Base-by-base conservation (phyloP, 2,888 invertebrate genomes). In the Formica aserva region DNA sequence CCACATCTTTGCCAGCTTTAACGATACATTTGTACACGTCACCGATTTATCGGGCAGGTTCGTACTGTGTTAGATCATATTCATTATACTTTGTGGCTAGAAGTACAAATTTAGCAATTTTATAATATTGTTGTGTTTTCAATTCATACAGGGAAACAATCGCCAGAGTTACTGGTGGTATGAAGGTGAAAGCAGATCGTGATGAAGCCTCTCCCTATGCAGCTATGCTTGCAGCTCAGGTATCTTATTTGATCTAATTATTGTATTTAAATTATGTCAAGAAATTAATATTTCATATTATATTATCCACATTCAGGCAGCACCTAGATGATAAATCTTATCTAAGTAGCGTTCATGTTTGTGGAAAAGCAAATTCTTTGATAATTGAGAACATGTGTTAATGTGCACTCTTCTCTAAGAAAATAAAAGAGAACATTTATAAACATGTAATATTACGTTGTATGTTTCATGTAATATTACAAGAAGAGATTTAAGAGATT, bases 121-220 rank as follows among this genome's bases (percentile, higher is more conserved):
- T 52, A 32, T 65, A 13, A 63, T 63, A 63, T 67, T 62, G 74
- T 38, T 32, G 13, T 9, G 29, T 35, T 2, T 55, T 67, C 41
- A 13, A 35, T 71, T 60, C 65, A 92, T 93, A 6, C 85, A 95
- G 98, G 94, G 98, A 98, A 97, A 98, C 98, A 22, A 98, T 98
- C 93, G 98, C 98, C 90, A 96, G 99, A 94, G 98, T 99, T 78
- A 99, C 99, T 91, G 98, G 98, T 92, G 98, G 98, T 86, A 99
- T 99, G 99, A 99, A 99, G 96, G 99, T 99, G 67, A 99, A 99
- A 96, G 99, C 99, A 92, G 99, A 99, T 96, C 97, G 99, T 96
- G 99, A 99, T 95, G 99, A 99, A 96, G 99, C 99, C 89, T 99
- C 99, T 67, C 99, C 99, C 69, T 99, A 99, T 95, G 99, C 99